Evolutionary conservation across 1,140 invertebrate species (phyloP).

Genomic region (Platyscapa corneri): DNA sequence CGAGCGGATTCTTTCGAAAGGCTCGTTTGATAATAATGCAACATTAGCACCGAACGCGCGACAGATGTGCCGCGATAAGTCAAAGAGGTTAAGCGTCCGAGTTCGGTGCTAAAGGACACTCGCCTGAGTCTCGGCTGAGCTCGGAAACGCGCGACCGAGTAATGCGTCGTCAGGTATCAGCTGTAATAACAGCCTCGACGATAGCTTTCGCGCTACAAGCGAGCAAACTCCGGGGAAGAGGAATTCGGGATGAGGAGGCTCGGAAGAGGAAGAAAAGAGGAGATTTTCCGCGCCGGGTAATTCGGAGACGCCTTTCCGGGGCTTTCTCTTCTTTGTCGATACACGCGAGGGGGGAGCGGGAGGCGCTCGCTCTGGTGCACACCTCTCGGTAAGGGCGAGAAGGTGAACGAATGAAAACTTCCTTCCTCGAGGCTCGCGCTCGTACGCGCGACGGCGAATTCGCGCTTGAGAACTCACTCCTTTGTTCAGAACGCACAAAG

Average conservation of each 20-base stretch:
- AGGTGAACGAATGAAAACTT: slow-evolving; percentile 35
- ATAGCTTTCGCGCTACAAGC: no score
- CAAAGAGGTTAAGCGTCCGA: no score
- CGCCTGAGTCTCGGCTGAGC: no score
- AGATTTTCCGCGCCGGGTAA: slow-evolving; percentile 51
- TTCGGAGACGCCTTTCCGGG: slow-evolving; percentile 35
- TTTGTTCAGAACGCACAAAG: slow-evolving; percentile 54
- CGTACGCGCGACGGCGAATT: slow-evolving; percentile 18
- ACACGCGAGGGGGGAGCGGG: neutral
- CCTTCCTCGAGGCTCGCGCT: slow-evolving; percentile 34
- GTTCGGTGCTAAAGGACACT: no score
- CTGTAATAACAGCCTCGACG: neutral
- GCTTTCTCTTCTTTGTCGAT: slow-evolving; percentile 24
- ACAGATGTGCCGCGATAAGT: no score
- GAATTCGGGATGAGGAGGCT: no score
- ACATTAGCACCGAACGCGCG: no score
- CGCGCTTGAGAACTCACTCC: slow-evolving; percentile 17
- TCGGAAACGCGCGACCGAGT: no score
- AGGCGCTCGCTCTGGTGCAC: no score
- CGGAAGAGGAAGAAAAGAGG: neutral
- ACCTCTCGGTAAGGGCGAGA: neutral
- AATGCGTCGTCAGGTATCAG: neutral
- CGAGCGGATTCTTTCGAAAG: no score
- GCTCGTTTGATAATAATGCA: no score
- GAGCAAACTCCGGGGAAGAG: no score